A percentile compares a stretch with the other conserved stretches of the same genome.
phyloP scores from a whole-genome alignment of 2,113 vertebrate genomes.

The Columba livia region DNA sequence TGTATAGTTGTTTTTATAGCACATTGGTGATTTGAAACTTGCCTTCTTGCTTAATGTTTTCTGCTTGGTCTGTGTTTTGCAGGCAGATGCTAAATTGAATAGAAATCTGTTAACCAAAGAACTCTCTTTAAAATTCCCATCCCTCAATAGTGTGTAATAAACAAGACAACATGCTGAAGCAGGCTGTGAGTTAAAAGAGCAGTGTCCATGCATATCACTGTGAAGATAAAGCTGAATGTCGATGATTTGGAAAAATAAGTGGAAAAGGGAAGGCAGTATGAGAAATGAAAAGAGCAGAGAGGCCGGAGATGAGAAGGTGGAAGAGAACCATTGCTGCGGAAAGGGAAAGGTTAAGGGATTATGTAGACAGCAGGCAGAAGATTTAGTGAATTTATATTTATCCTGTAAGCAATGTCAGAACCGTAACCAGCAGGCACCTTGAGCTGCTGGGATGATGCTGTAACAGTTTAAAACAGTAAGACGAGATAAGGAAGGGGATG shows the following conservation, averaged over 20 bases:
- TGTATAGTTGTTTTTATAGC: neutral
- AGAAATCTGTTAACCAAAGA: neutral
- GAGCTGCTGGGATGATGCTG: constrained; percentile 1
- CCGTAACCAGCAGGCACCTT: neutral
- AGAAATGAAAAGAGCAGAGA: neutral
- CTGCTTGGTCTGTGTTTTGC: neutral
- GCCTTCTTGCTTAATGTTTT: neutral
- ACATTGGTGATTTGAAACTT: neutral
- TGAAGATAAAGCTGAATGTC: neutral
- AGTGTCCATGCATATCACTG: neutral
- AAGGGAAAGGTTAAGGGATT: constrained; percentile 43
- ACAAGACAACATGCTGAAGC: neutral
- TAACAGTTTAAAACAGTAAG: neutral
- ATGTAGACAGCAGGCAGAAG: constrained; percentile 34
- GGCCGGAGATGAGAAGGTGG: neutral
- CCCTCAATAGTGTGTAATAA: neutral
- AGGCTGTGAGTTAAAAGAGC: neutral
- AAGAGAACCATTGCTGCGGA: neutral
- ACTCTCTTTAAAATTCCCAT: constrained; percentile 21
- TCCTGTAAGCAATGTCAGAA: constrained; percentile 52
- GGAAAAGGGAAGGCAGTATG: neutral
- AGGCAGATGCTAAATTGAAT: constrained; percentile 5
- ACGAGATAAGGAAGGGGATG: neutral
- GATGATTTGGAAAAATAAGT: neutral
- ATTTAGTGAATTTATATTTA: constrained; percentile 73